Conservation (phyloP, 2,888 invertebrate genomes). For the Stenodema calcarata region DNA sequence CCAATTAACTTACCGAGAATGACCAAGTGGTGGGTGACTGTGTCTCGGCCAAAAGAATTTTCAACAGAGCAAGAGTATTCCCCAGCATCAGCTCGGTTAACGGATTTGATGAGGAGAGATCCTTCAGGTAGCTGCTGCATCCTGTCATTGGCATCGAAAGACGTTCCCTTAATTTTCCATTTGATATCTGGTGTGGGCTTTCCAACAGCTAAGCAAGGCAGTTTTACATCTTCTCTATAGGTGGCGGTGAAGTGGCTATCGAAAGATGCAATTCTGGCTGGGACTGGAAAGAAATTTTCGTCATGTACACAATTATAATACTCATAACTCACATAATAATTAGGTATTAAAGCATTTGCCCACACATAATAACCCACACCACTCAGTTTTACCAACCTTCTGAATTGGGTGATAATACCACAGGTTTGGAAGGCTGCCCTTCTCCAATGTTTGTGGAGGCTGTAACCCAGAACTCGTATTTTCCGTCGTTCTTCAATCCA, state of each 20-base stretch:
- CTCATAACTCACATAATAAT: too few species aligned
- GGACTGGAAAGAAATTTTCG: constrained; percentile 69
- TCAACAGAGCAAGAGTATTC: constrained; percentile 94
- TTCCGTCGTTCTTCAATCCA: constrained; percentile 78
- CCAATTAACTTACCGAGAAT: constrained; percentile 80
- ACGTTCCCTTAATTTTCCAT: constrained; percentile 85
- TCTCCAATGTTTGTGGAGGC: constrained; percentile 94
- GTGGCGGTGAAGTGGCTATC: constrained; percentile 92
- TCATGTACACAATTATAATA: not conserved
- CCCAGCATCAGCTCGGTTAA: constrained; percentile 87
- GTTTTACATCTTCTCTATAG: constrained; percentile 88
- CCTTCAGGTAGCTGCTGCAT: constrained; percentile 87
- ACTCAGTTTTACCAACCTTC: constrained; percentile 67
- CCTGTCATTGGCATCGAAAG: constrained; percentile 80
- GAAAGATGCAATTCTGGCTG: constrained; percentile 93
- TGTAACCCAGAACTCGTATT: constrained; percentile 94
- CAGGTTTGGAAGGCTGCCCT: constrained; percentile 87
- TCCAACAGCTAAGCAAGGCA: constrained; percentile 91
- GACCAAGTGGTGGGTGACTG: constrained; percentile 86
- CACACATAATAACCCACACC: too few species aligned
- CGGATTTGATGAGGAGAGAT: constrained; percentile 86
- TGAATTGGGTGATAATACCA: constrained; percentile 81
- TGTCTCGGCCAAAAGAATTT: constrained; percentile 90
- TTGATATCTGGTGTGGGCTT: constrained; percentile 87
- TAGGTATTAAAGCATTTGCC: too few species aligned